Conservation (phyloP, 2,113 vertebrate species). For the Progne subis region DNA sequence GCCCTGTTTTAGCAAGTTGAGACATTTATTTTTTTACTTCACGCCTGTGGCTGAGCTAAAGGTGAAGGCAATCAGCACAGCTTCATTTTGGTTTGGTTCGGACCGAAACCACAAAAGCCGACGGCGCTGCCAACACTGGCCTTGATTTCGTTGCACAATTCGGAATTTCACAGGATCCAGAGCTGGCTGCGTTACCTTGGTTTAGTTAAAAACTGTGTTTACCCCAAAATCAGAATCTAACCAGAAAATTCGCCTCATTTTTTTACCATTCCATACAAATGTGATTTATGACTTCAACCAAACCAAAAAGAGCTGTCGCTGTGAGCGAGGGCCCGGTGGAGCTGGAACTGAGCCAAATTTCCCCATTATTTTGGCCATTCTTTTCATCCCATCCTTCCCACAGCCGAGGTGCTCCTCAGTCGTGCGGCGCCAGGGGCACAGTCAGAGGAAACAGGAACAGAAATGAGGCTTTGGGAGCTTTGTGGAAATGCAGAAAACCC, state of each 20-base stretch:
- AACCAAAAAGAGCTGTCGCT: slow-evolving; percentile 42
- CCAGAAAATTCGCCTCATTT: fast-evolving
- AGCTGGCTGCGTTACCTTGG: not conserved
- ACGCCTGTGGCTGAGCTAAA: not conserved
- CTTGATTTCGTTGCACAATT: not conserved
- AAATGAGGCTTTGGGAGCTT: not conserved
- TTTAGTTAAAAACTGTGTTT: not conserved
- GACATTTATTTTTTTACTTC: not conserved
- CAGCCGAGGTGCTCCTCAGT: not conserved
- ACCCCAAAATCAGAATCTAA: not conserved
- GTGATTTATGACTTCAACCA: not conserved
- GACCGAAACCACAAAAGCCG: not conserved
- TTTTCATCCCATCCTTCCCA: not conserved
- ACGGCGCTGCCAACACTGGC: not conserved
- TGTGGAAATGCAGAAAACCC: not conserved
- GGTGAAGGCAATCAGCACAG: not conserved
- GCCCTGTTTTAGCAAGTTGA: not conserved
- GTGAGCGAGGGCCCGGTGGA: not conserved
- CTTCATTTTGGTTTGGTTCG: not conserved
- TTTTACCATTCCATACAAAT: not conserved
- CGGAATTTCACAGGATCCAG: not conserved
- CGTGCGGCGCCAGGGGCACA: not conserved
- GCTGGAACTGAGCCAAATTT: not conserved
- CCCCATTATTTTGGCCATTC: not conserved
- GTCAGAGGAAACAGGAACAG: not conserved